phyloP scores from a whole-genome alignment of 2,113 vertebrate species.

The Rhadina sibilatrix region DNA sequence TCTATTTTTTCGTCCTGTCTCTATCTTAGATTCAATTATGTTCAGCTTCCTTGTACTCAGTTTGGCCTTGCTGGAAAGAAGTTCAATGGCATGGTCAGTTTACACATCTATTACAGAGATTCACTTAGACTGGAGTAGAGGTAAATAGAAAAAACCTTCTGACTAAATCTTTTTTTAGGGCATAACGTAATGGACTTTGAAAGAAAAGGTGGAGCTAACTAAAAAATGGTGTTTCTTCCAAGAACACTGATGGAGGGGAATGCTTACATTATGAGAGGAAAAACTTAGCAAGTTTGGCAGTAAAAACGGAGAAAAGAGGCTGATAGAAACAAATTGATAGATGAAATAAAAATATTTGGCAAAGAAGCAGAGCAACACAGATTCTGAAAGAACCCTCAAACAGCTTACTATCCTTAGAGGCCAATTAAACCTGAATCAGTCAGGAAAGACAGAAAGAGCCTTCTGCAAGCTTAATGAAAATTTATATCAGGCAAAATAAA shows the following conservation, averaged over 20 bases:
- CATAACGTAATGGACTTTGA: neutral
- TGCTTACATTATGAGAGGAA: neutral
- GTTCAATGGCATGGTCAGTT: neutral
- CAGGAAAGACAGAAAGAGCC: constrained; percentile 50
- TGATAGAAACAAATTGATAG: constrained; percentile 18
- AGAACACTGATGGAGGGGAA: neutral
- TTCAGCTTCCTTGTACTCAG: neutral
- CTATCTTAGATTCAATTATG: neutral
- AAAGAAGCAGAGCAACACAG: constrained; percentile 48
- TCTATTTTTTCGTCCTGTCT: neutral
- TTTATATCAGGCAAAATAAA: constrained; percentile 43
- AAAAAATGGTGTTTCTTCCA: neutral
- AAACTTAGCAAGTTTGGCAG: neutral
- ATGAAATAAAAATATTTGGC: constrained; percentile 53
- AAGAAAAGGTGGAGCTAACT: neutral
- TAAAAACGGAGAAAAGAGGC: neutral
- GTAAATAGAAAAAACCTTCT: neutral
- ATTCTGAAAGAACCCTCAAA: constrained; percentile 44
- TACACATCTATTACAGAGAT: neutral
- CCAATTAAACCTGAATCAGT: constrained; percentile 60
- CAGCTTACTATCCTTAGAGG: constrained; percentile 51
- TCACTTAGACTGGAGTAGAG: neutral
- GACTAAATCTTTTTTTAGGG: neutral
- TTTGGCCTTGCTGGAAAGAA: neutral
- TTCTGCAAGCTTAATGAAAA: constrained; percentile 46